These are phyloP conservation scores for Pagrus major DNA, from an alignment of 2,113 vertebrate genomes.

Conservation along the genomic window DNA sequence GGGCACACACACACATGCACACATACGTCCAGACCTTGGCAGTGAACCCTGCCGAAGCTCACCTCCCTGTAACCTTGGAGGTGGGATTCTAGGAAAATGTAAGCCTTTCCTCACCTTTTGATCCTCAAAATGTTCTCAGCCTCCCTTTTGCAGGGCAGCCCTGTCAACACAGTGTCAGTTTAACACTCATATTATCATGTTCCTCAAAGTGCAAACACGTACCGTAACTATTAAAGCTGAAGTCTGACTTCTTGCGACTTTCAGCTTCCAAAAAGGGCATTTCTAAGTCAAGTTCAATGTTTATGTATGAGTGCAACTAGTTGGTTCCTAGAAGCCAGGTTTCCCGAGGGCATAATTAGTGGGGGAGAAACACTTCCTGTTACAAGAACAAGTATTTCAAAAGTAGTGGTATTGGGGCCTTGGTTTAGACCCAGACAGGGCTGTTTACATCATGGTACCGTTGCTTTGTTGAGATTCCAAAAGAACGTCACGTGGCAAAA, in stretches of 20 bases:
- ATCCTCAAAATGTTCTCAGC: conserved; percentile 67
- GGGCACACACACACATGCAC: conserved; percentile 31
- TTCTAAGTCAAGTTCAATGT: conserved; percentile 41
- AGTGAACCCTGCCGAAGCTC: conserved; percentile 74
- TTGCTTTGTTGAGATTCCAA: conserved; percentile 45
- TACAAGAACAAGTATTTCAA: conserved; percentile 54
- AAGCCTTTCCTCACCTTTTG: conserved; percentile 71
- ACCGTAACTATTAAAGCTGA: conserved; percentile 19
- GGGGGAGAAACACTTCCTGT: conserved; percentile 59
- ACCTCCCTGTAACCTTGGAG: conserved; percentile 70
- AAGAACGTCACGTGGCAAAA: conserved; percentile 34
- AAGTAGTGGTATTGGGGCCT: conserved; percentile 34
- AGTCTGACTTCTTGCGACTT: not conserved
- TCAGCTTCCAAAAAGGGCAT: conserved; percentile 26
- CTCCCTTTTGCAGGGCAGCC: conserved; percentile 13
- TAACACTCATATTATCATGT: conserved; percentile 58
- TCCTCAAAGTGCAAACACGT: conserved; percentile 33
- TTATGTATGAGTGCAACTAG: conserved; percentile 58
- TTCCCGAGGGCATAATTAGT: conserved; percentile 68
- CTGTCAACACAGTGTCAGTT: conserved; percentile 64
- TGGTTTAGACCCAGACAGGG: not conserved
- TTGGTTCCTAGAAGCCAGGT: conserved; percentile 54
- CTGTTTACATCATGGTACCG: conserved; percentile 34
- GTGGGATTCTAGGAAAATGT: conserved; percentile 67
- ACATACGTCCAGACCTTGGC: conserved; percentile 61